Base-by-base conservation (phyloP, 2,797 vertebrate species). In the Coreius guichenoti region DNA sequence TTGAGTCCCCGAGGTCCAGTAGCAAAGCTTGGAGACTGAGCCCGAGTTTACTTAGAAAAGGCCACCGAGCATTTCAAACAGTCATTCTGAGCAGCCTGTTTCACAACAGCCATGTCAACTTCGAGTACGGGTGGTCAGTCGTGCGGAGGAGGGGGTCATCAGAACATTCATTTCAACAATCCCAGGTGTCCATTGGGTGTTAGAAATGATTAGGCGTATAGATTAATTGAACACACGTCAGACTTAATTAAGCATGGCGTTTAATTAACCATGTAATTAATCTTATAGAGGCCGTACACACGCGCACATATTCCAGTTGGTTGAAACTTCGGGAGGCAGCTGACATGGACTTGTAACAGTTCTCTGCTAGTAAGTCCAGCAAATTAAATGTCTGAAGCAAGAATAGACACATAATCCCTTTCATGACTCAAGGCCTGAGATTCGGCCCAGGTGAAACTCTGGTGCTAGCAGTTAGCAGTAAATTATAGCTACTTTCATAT, bases 251-350 rank as follows among this genome's bases (percentile, higher is more conserved):
- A 95, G 94, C 93, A 95, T 93, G 92, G 92, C 91, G 90, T 95
- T 95, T 95, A 95, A 95, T 95, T 95, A 95, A 94, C 90, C 94
- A 94, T 94, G 93, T 95, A 95, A 95, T 95, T 95, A 95, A 95
- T 95, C 94, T 94, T 95, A 95, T 93, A 93, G 91, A 92, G 92
- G 92, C 94, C 92, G 91, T 92, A 94, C 91, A 91, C 91, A 89
- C 81, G 68, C 90, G 84, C n/a, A 86, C 82, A 58, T 83, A 87
- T 82, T 88, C 85, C 88, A 85, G 91, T 74, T 84, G 86, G 86
- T 81, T 93, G 92, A 93, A 93, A 91, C 91, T 92, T 94, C 92
- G 90, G 90, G 88, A 92, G 92, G 92, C 91, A 90, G 91, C 91
- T 90, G 84, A 85, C 88, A 92, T 90, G 87, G 36, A 73, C 87